Evolutionary conservation across 2,888 invertebrate species (phyloP), one percentile per base, ranked within the genome.

Genomic region (Periphyllus acericola): DNA sequence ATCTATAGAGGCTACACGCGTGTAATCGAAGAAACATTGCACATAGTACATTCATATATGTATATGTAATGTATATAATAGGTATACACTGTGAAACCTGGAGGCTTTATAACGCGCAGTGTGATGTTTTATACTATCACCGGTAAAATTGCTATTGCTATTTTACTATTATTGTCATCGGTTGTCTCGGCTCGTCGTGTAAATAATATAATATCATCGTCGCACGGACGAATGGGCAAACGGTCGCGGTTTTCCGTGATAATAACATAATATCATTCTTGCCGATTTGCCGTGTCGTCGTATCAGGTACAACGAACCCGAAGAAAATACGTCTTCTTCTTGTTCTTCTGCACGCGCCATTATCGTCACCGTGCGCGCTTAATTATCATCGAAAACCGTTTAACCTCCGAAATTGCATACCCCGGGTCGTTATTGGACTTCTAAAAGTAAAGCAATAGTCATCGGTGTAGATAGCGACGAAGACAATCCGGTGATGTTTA

Each of bases 181-280:
- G 19, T 36, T n/a, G 46, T 52, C n/a, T 76, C 36, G 32, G 3
- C 2, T 76, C 76, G 5, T n/a, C n/a, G n/a, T 29, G n/a, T n/a
- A 46, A n/a, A n/a, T 17, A 46, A 11, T 17, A 76, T 76, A 60
- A 60, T 68, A 25, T 11, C 25, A 68, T 68, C 25, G 68, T 68
- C 60, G 21, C 76, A 76, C 46, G 76, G 46, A 76, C 76, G 76
- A 46, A 74, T 25, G 74, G 3, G 32, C 32, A 74, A 74, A 74
- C 36, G 34, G 76, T 46, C n/a, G 46, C 29, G 46, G 46, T 76
- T 76, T 76, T 32, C 25, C 40, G 40, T 14, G 0, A 32, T 71
- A 32, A 32, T 71, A 34, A 17, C 71, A 17, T 29, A 36, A 11
- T 46, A 17, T 60, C 60, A 11, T 17, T 71, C 29, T 46, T 25